Base-by-base conservation (phyloP, 2,113 vertebrate species). In the Copsychus sechellarum region DNA sequence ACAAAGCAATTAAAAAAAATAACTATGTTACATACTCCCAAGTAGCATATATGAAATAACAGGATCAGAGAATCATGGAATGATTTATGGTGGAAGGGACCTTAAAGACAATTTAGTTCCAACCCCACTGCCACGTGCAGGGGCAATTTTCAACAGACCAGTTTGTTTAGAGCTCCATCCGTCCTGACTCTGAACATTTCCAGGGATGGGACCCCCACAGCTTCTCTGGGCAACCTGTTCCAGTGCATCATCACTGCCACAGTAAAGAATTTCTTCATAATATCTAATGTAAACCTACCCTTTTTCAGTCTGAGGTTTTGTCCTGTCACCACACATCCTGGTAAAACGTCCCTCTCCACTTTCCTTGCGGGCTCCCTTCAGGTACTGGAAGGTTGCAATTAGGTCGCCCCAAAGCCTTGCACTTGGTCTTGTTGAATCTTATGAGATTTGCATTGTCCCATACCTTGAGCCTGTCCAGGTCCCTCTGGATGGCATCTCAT, bases 11-110 rank as follows among this genome's bases (percentile, higher is more conserved):
- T 2, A 1, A 12, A 71, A 76, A 58, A 25, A n/a, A 36, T 2
- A 64, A 4, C 7, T 25, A 6, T 36, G 5, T 66, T 65, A 38
- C 36, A 36, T 56, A 31, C 4, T 65, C 11, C 12, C 24, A 43
- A 29, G 4, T 45, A 82, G 6, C 10, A 28, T 11, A 14, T 43
- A 33, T 19, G 5, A 22, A 42, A 48, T 42, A 56, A 50, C 10
- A 36, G 34, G 79, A 21, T 70, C 16, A 40, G 19, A 25, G 20
- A 48, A 56, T 40, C 25, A 14, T 16, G 47, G 24, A n/a, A 40
- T 10, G 7, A 6, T 31, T 79, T 48, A 31, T 0, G 0, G 11
- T 22, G 1, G 7, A 71, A 71, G 5, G 16, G 40, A 29, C 21
- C 11, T n/a, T 62, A 47, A 47, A 56, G 7, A 71, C 9, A 14